Percentiles rank a stretch among this genome's conserved stretches.
Conservation (phyloP, 2,113 vertebrate species). For the Ptychochromis oligacanthus region DNA sequence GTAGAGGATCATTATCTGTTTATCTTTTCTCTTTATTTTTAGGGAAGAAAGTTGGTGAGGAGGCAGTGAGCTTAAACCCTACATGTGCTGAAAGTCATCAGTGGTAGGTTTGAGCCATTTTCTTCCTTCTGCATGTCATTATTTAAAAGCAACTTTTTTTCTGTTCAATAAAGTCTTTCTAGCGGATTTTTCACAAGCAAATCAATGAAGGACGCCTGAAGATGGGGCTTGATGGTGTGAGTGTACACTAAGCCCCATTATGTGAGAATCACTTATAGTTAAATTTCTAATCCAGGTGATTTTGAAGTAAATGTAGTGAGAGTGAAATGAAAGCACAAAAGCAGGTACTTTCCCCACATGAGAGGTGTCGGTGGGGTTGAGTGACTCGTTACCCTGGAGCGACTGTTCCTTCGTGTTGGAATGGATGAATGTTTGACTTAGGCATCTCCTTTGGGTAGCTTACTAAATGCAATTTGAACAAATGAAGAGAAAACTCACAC, state of each 20-base stretch:
- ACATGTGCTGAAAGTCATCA: slow-evolving; percentile 90
- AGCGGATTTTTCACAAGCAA: not conserved
- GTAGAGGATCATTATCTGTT: slow-evolving; percentile 7
- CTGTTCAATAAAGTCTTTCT: not conserved
- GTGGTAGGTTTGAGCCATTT: slow-evolving; percentile 84
- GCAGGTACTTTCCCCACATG: slow-evolving; percentile 51
- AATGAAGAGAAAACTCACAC: not conserved
- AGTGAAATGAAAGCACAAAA: slow-evolving; percentile 20
- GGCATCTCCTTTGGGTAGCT: not conserved
- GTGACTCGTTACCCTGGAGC: slow-evolving; percentile 35
- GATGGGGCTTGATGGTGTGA: not conserved
- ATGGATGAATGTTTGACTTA: slow-evolving; percentile 33
- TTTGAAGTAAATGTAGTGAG: not conserved
- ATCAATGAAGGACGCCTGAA: not conserved
- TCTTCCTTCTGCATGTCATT: not conserved
- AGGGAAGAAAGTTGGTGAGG: slow-evolving; percentile 89
- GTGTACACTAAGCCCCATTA: not conserved
- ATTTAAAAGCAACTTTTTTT: not conserved
- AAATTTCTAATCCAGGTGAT: slow-evolving; percentile 11
- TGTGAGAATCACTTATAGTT: not conserved
- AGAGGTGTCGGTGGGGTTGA: slow-evolving; percentile 15
- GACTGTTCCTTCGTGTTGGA: slow-evolving; percentile 14
- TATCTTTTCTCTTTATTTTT: slow-evolving; percentile 24
- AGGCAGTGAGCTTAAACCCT: slow-evolving; percentile 85
- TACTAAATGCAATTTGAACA: not conserved